A percentile compares a stretch with the other conserved stretches of the same genome.
Conservation (phyloP, 2,797 vertebrate genomes). For the Alectoris magna region DNA sequence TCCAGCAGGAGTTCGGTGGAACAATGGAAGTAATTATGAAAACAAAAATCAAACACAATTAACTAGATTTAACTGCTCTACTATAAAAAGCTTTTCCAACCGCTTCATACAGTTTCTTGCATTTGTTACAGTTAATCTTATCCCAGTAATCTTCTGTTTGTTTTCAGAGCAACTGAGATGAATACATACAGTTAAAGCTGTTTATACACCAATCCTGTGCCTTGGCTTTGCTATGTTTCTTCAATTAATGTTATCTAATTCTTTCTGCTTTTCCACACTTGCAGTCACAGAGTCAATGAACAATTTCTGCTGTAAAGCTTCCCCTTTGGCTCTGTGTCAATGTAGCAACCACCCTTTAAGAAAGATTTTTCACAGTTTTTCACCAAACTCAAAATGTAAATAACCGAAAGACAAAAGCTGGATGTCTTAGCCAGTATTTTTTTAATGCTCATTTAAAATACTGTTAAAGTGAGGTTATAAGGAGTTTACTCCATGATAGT, state of each 20-base stretch:
- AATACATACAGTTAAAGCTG: conserved; percentile 33
- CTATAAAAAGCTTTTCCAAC: conserved; percentile 53
- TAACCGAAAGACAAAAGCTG: not conserved
- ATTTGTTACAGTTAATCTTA: conserved; percentile 56
- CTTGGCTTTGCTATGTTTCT: not conserved
- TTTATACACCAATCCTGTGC: not conserved
- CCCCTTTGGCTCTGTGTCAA: not conserved
- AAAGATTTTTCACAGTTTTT: conserved; percentile 22
- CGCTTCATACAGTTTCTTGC: conserved; percentile 19
- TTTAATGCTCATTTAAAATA: not conserved
- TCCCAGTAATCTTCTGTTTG: conserved; percentile 49
- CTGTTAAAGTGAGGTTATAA: not conserved
- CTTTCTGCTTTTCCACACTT: conserved; percentile 34
- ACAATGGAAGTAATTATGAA: conserved; percentile 59
- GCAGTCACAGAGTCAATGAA: conserved; percentile 36
- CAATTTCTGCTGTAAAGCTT: conserved; percentile 30
- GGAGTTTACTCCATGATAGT: not conserved
- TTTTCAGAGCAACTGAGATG: conserved; percentile 44
- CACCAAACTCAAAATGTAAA: conserved; percentile 11
- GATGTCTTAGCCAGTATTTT: not conserved
- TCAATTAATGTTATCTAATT: conserved; percentile 35
- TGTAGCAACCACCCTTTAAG: not conserved
- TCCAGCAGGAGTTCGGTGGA: conserved; percentile 26
- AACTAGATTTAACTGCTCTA: conserved; percentile 49
- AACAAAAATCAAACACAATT: conserved; percentile 62